Base-by-base conservation (phyloP, 2,797 vertebrate species). In the Microhierax caerulescens region DNA sequence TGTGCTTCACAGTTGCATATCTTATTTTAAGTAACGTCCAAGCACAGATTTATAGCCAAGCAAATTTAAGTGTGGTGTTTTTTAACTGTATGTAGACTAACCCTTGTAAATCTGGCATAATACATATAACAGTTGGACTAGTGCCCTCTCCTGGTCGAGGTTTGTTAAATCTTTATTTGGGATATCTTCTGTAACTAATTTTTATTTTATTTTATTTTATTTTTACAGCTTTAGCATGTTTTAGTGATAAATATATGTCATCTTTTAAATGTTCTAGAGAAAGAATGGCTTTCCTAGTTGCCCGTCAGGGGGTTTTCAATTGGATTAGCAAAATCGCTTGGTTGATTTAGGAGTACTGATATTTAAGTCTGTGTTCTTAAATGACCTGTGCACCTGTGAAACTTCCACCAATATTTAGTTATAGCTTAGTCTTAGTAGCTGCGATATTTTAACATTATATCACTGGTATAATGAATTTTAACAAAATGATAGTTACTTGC, bases 121-220 rank as follows among this genome's bases (percentile, higher is more conserved):
- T 23, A 6, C 25, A 4, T 21, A 63, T 85, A 95, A 13, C 72
- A 73, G 85, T 59, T 85, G 77, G 90, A 23, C 24, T 82, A 32
- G 54, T 77, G 96, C 96, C 96, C 96, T 97, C 96, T 96, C 12
- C 74, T 41, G 96, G 90, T 65, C 28, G 18, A 79, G 8, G 3
- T 5, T 37, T 32, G 13, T 51, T 61, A 47, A 45, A 34, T 19
- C 30, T 61, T 41, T 37, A 39, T 22, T 92, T 61, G 30, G 28
- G 4, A 5, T 57, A 7, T 2, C 54, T 41, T 47, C 16, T 9
- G 25, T 12, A 59, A 27, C 13, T 16, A 16, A 0, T 36, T 81
- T 45, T 10, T 43, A 25, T 51, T 45, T 23, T 4, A 11, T 18
- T 80, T 79, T 36, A 4, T 28, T 19, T 11, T n/a, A n/a, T 59